A percentile compares a stretch with the other conserved stretches of the same genome.
Evolutionary conservation across 2,888 invertebrate species (phyloP).

Genomic region (Dryomyza anilis): DNA sequence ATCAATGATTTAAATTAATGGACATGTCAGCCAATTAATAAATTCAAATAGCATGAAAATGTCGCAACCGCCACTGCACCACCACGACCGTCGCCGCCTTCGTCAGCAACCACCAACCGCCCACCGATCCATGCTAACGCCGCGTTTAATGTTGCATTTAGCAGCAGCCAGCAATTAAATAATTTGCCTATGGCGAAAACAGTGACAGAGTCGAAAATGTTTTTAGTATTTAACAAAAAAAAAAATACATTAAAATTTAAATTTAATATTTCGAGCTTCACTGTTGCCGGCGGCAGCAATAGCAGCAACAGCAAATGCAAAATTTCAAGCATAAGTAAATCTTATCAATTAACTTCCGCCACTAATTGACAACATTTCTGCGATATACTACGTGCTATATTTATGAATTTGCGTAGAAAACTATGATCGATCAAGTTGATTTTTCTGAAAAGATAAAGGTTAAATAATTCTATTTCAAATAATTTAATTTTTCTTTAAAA

Average conservation of each 20-base stretch:
- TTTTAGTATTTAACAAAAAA: not conserved
- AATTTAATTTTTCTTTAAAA: too few species aligned
- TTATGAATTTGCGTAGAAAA: too few species aligned
- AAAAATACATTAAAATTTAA: not conserved
- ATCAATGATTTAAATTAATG: slow-evolving; percentile 60
- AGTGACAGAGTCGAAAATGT: not conserved
- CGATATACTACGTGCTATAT: too few species aligned
- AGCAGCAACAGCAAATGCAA: not conserved
- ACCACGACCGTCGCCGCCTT: slow-evolving; percentile 8
- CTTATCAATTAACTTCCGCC: not conserved
- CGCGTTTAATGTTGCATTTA: too few species aligned
- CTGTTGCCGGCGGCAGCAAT: too few species aligned
- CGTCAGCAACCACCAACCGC: not conserved
- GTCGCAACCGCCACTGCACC: slow-evolving; percentile 23
- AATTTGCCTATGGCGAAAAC: slow-evolving; percentile 12
- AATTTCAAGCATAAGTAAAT: not conserved
- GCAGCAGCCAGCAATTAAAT: slow-evolving; percentile 36
- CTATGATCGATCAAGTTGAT: too few species aligned
- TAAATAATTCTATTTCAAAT: too few species aligned
- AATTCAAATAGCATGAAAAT: slow-evolving; percentile 58
- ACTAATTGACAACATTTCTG: not conserved
- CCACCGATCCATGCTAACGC: slow-evolving; percentile 2
- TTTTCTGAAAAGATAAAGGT: too few species aligned
- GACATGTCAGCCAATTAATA: slow-evolving; percentile 61
- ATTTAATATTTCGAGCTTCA: too few species aligned